Evolutionary conservation across 2,888 invertebrate genomes (phyloP).

Genomic region (Gastrophysa polygoni): DNA sequence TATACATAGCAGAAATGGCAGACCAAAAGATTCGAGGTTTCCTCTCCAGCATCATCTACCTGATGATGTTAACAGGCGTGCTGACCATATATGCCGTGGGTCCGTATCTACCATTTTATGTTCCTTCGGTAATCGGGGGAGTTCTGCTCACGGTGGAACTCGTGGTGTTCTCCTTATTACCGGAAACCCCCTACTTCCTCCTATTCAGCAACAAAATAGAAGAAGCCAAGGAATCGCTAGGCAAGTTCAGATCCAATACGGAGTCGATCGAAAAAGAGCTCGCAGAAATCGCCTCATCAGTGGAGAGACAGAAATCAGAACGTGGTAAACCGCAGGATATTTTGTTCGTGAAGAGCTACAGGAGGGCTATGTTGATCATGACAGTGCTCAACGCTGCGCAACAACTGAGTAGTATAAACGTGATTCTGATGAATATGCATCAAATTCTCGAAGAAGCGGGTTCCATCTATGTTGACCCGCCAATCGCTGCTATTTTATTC

Average conservation of each 20-base stretch:
- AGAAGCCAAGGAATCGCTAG: conserved; percentile 47
- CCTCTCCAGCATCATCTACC: conserved; percentile 51
- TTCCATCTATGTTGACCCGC: conserved; percentile 48
- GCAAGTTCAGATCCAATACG: conserved; percentile 41
- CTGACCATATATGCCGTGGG: conserved; percentile 52
- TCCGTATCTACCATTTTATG: conserved; percentile 45
- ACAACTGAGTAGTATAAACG: conserved; percentile 55
- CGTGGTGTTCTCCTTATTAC: conserved; percentile 52
- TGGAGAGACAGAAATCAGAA: conserved; percentile 50
- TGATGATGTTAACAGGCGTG: conserved; percentile 54
- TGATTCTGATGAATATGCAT: conserved; percentile 56
- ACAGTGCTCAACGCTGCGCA: conserved; percentile 53
- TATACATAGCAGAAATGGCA: conserved; percentile 56
- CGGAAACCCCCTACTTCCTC: conserved; percentile 54
- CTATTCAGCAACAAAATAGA: conserved; percentile 46
- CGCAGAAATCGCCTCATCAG: conserved; percentile 48
- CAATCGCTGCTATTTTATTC: conserved; percentile 52
- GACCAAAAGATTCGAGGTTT: conserved; percentile 54
- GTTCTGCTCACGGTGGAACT: conserved; percentile 48
- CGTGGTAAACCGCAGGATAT: conserved; percentile 41
- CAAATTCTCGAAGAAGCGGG: conserved; percentile 51
- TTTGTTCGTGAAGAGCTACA: conserved; percentile 49
- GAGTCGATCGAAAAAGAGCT: conserved; percentile 49
- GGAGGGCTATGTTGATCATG: conserved; percentile 54
- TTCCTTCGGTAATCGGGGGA: conserved; percentile 51